These are phyloP conservation scores for Cephalopterus ornatus DNA, from an alignment of 2,113 vertebrate genomes.

Conservation along the genomic window DNA sequence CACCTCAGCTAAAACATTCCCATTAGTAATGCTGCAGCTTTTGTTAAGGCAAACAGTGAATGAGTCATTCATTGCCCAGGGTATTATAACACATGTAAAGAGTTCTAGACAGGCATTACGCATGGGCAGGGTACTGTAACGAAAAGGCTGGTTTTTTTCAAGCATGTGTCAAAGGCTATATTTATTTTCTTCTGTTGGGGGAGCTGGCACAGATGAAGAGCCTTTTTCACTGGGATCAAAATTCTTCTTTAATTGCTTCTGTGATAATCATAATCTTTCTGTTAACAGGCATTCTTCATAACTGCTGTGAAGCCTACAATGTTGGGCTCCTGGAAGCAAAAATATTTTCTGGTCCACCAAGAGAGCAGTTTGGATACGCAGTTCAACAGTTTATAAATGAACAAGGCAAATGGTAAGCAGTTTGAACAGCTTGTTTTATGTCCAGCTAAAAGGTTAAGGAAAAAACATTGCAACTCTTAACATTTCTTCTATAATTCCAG, in stretches of 20 bases:
- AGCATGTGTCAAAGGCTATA: neutral
- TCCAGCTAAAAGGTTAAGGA: neutral
- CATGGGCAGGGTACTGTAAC: neutral
- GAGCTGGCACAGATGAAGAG: neutral
- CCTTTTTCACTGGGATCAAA: neutral
- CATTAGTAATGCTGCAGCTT: neutral
- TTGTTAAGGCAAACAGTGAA: neutral
- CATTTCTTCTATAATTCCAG: neutral
- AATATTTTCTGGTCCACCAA: conserved; percentile 81
- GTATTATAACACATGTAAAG: neutral
- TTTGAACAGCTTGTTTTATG: neutral
- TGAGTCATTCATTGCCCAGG: neutral
- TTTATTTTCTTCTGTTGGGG: neutral
- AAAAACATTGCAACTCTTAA: neutral
- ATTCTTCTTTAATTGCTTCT: conserved; percentile 35
- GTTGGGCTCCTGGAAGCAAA: conserved; percentile 82
- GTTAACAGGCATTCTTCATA: conserved; percentile 69
- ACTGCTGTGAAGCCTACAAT: conserved; percentile 81
- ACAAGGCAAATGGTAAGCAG: conserved; percentile 87
- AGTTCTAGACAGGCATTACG: neutral
- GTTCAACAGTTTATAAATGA: conserved; percentile 84
- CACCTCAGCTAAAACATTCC: neutral
- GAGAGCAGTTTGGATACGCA: conserved; percentile 87
- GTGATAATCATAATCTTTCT: conserved; percentile 45
- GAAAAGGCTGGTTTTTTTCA: neutral